These are phyloP conservation scores for Phymanthus crucifer DNA, from an alignment of 92 coral and sea anemone species.

Conservation along the genomic window DNA sequence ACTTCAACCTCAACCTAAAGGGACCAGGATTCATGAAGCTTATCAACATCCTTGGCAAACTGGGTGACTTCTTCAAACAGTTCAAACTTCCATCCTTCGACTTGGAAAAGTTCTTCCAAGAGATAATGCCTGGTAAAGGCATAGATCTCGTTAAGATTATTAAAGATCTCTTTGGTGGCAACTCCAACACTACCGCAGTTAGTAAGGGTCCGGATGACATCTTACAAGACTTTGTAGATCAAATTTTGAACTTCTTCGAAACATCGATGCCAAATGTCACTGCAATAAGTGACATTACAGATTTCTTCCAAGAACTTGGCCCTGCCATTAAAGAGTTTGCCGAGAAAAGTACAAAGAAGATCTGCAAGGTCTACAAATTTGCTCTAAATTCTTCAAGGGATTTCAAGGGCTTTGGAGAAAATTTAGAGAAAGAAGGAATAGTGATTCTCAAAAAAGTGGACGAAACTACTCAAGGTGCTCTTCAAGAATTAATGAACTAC, in stretches of 20 bases:
- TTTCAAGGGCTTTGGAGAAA: slow-evolving; percentile 54
- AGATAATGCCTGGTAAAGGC: slow-evolving; percentile 29
- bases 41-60: slow-evolving; percentile 20
- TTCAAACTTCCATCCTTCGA: slow-evolving; percentile 35
- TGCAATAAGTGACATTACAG: slow-evolving; percentile 63
- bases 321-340: slow-evolving; percentile 47
- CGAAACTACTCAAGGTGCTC: slow-evolving; percentile 58
- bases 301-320: slow-evolving; percentile 64
- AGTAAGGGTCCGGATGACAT: slow-evolving; percentile 56
- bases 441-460: slow-evolving; percentile 33
- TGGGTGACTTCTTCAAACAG: slow-evolving; percentile 22
- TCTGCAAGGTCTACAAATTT: slow-evolving; percentile 50
- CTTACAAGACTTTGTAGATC: slow-evolving; percentile 63
- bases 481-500: slow-evolving; percentile 71
- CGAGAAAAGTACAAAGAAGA: slow-evolving; percentile 42
- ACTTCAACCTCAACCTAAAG: slow-evolving; percentile 38
- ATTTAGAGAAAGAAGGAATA: slow-evolving; percentile 46
- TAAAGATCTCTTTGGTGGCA: slow-evolving; percentile 19
- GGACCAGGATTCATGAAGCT: slow-evolving; percentile 30
- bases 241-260: slow-evolving; percentile 54
- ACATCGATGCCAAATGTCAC: slow-evolving; percentile 61
- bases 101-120: slow-evolving; percentile 41
- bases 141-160: slow-evolving; percentile 20
- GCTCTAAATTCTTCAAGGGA: slow-evolving; percentile 44
- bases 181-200: slow-evolving; percentile 25